Evolutionary conservation across 2,113 vertebrate species (phyloP), one percentile per base, ranked within the genome.

Genomic region (Cyrtonyx montezumae): DNA sequence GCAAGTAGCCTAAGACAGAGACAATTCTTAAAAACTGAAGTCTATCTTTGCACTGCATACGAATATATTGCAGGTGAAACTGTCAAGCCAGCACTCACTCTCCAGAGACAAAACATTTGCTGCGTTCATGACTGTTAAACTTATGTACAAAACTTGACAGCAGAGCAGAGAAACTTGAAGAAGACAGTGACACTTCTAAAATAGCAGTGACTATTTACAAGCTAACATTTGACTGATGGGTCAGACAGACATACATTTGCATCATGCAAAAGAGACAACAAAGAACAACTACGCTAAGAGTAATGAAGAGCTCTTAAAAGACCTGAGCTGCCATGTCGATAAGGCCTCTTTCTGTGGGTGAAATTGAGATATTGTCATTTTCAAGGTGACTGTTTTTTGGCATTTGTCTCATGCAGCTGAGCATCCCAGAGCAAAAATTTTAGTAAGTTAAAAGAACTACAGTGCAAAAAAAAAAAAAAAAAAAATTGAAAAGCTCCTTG

Each of bases 141-240:
- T 49, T 23, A 84, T 91, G 70, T 7, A 71, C 13, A 28, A 40
- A 91, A 81, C 76, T 89, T 9, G 8, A 53, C 21, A 81, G 6
- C 70, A 68, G 81, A 81, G 77, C 56, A 92, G 80, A 94, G 53
- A 88, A 92, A 84, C 91, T 28, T 84, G 37, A 80, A 74, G 87
- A 92, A 94, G 87, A 76, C 81, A 28, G 79, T 9, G 48, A 66
- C 23, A 4, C 53, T 82, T 45, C 53, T 53, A 26, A 67, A 92
- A 51, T 37, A 89, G 46, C 48, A 81, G 43, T 6, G 84, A 70
- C 37, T 59, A 62, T 93, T 1, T 2, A 58, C 48, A 71, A 48
- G 32, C 77, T 91, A 65, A 4, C 46, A 17, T 40, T 63, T 56
- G 58, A 70, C 21, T 49, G 37, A 66, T 28, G 62, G 51, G 58